These are phyloP conservation scores for Bos indicus DNA, from an alignment of 2,113 vertebrate species.

Conservation along the genomic window DNA sequence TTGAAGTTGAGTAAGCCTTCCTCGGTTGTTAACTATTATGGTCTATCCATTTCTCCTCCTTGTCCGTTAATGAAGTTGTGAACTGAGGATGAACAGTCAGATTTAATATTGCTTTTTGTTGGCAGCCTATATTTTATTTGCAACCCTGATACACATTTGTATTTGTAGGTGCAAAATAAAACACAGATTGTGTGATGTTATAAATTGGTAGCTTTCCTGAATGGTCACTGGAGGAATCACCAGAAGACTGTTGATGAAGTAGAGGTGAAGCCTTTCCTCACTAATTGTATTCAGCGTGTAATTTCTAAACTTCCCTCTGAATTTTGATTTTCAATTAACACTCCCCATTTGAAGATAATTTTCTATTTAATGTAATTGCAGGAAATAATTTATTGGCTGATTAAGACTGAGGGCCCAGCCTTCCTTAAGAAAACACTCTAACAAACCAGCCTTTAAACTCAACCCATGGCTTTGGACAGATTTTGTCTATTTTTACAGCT, in stretches of 20 bases:
- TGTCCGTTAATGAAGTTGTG: not conserved
- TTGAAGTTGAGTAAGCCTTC: not conserved
- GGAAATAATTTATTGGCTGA: constrained; percentile 97
- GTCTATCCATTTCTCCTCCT: not conserved
- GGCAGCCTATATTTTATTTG: constrained; percentile 33
- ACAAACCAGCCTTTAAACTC: constrained; percentile 83
- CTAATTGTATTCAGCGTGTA: constrained; percentile 85
- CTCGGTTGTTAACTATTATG: not conserved
- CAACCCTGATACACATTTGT: constrained; percentile 44
- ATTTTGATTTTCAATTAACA: constrained; percentile 98
- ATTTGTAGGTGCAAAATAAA: constrained; percentile 61
- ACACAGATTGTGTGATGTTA: constrained; percentile 75
- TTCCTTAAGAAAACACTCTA: constrained; percentile 88
- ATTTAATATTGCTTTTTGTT: not conserved
- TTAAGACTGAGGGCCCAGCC: constrained; percentile 91
- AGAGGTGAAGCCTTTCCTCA: constrained; percentile 82
- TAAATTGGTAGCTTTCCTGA: constrained; percentile 76
- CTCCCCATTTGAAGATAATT: constrained; percentile 91
- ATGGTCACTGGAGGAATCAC: constrained; percentile 84
- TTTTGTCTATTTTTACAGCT: constrained; percentile 93
- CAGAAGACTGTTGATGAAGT: constrained; percentile 83
- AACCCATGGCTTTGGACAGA: constrained; percentile 83
- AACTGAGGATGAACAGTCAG: constrained; percentile 49
- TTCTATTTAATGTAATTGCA: constrained; percentile 95
- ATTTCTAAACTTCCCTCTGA: constrained; percentile 91